Conservation (phyloP, 2,888 invertebrate genomes). For the Synergus gifuensis region DNA sequence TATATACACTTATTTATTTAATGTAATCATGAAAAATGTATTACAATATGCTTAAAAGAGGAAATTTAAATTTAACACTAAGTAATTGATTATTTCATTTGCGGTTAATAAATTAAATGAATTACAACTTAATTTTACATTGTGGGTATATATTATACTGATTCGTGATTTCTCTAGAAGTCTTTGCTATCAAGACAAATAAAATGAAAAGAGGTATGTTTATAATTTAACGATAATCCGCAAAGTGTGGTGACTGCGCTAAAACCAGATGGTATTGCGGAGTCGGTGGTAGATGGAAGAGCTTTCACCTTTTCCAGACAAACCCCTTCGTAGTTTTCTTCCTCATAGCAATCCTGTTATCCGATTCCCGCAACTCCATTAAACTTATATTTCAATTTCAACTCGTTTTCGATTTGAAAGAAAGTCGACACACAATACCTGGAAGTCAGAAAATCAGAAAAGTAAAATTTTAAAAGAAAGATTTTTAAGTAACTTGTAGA, state of each 20-base stretch:
- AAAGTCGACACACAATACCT: background rate
- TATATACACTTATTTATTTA: background rate
- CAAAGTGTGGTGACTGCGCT: constrained; percentile 32
- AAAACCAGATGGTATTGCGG: constrained; percentile 19
- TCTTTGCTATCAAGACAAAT: constrained; percentile 22
- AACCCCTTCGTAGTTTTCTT: constrained; percentile 22
- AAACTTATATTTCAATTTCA: constrained; percentile 36
- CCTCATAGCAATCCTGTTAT: constrained; percentile 22
- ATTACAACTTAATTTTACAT: constrained; percentile 17
- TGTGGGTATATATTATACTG: background rate
- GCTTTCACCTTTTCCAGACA: constrained; percentile 31
- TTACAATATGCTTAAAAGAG: background rate
- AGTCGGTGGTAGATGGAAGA: constrained; percentile 10
- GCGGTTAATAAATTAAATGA: constrained; percentile 19
- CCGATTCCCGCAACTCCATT: constrained; percentile 29
- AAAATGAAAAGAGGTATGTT: constrained; percentile 27
- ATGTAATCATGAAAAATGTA: background rate
- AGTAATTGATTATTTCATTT: constrained; percentile 11
- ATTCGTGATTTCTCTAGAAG: constrained; percentile 31
- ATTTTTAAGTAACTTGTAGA: no score
- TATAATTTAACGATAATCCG: constrained; percentile 37
- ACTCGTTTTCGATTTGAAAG: background rate
- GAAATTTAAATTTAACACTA: background rate
- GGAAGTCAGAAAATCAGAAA: background rate
- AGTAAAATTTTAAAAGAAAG: no score